Evolutionary conservation across 2,888 invertebrate species (phyloP).

Genomic region (Tridacna crocea): DNA sequence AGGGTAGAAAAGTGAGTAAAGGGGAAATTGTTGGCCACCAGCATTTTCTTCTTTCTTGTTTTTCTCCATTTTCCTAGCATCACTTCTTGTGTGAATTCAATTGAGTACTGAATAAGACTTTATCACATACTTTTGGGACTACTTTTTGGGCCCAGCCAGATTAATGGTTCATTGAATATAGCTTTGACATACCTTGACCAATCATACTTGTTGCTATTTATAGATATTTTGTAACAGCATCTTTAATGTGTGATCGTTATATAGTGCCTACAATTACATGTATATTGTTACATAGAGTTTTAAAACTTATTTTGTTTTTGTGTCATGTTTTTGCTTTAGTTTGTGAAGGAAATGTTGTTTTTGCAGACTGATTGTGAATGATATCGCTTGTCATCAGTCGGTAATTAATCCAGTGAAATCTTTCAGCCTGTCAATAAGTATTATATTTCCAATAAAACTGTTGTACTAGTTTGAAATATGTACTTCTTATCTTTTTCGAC

Average conservation of each 20-base stretch:
- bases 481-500: background rate
- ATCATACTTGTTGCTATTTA: background rate
- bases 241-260: slow-evolving; percentile 19
- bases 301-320: background rate
- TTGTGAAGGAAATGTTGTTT: background rate
- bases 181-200: too few relatives aligned
- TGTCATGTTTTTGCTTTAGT: slow-evolving; percentile 1
- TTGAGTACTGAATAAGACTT: too few relatives aligned
- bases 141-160: too few relatives aligned
- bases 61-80: too few relatives aligned
- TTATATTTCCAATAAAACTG: slow-evolving; percentile 29
- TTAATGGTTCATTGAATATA: too few relatives aligned
- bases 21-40: too few relatives aligned
- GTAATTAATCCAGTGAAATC: slow-evolving; percentile 3
- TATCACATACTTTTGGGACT: too few relatives aligned
- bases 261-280: slow-evolving; percentile 20
- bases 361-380: background rate
- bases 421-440: slow-evolving; percentile 20
- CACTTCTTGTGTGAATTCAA: too few relatives aligned
- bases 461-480: slow-evolving; percentile 13
- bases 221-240: background rate
- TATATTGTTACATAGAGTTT: slow-evolving; percentile 26
- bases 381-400: background rate
- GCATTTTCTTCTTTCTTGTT: too few relatives aligned
- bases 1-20: too few relatives aligned